Conservation (phyloP, 2,113 vertebrate genomes). For the Engystomops pustulosus region DNA sequence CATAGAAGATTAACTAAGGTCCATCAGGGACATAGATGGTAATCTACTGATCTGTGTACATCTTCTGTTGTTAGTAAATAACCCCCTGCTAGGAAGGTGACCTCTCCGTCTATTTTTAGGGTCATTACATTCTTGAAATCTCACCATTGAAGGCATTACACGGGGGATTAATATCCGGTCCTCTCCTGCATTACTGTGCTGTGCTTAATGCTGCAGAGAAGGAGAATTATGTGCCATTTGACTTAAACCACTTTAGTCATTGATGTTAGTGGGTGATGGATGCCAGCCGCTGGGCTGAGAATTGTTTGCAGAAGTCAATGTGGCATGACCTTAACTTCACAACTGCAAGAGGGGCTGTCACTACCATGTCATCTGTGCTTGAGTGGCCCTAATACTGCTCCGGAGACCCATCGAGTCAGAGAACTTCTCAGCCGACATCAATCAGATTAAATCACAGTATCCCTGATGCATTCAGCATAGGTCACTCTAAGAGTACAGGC, state of each 20-base stretch:
- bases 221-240: slow-evolving; percentile 64
- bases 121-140: not conserved
- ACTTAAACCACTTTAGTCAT: slow-evolving; percentile 68
- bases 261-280: slow-evolving; percentile 67
- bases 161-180: slow-evolving; percentile 18
- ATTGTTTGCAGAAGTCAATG: slow-evolving; percentile 71
- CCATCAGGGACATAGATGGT: not conserved
- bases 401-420: slow-evolving; percentile 35
- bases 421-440: slow-evolving; percentile 36
- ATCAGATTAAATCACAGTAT: slow-evolving; percentile 44
- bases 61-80: slow-evolving; percentile 7
- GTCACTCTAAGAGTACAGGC: slow-evolving; percentile 20
- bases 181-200: not conserved
- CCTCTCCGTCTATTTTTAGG: not conserved
- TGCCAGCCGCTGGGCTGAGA: slow-evolving; percentile 68
- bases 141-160: not conserved
- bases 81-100: slow-evolving; percentile 19
- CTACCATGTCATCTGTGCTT: slow-evolving; percentile 49
- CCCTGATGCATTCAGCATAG: slow-evolving; percentile 2
- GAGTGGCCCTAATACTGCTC: slow-evolving; percentile 51
- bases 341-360: slow-evolving; percentile 45
- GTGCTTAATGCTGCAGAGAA: slow-evolving; percentile 24
- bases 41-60: not conserved
- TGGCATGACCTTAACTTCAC: slow-evolving; percentile 63
- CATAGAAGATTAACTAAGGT: not conserved